Evolutionary conservation across 2,797 vertebrate species (phyloP).

Genomic region (Molossus alvarezi): DNA sequence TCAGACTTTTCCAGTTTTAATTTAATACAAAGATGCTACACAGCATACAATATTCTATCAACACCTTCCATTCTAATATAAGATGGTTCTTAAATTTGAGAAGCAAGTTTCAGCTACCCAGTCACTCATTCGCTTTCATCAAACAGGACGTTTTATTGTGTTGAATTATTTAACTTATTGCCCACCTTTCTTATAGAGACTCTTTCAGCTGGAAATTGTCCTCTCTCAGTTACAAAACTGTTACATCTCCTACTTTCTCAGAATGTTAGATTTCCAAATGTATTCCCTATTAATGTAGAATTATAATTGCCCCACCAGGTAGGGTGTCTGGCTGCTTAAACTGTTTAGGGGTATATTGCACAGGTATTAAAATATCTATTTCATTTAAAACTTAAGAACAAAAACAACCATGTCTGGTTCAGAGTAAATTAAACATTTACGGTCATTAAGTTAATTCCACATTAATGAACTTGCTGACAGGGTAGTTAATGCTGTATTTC

Average conservation of each 20-base stretch:
- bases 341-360: background rate
- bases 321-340: background rate
- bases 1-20: slow-evolving; percentile 30
- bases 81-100: slow-evolving; percentile 48
- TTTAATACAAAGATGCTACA: slow-evolving; percentile 41
- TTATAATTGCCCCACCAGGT: background rate
- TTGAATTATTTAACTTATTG: slow-evolving; percentile 25
- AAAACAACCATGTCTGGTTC: slow-evolving; percentile 32
- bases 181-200: background rate
- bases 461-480: slow-evolving; percentile 64
- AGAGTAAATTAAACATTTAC: slow-evolving; percentile 60
- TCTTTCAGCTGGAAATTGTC: background rate
- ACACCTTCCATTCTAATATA: background rate
- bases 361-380: slow-evolving; percentile 24
- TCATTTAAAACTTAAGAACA: slow-evolving; percentile 15
- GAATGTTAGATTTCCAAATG: slow-evolving; percentile 16
- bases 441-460: slow-evolving; percentile 55
- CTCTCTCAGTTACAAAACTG: slow-evolving; percentile 10
- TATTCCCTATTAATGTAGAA: background rate
- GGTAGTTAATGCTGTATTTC: background rate
- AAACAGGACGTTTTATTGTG: background rate
- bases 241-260: background rate
- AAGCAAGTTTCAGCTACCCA: slow-evolving; percentile 25
- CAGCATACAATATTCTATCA: slow-evolving; percentile 20
- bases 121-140: slow-evolving; percentile 3